Evolutionary conservation across 2,113 vertebrate genomes (phyloP).

Genomic region (Mobula hypostoma): DNA sequence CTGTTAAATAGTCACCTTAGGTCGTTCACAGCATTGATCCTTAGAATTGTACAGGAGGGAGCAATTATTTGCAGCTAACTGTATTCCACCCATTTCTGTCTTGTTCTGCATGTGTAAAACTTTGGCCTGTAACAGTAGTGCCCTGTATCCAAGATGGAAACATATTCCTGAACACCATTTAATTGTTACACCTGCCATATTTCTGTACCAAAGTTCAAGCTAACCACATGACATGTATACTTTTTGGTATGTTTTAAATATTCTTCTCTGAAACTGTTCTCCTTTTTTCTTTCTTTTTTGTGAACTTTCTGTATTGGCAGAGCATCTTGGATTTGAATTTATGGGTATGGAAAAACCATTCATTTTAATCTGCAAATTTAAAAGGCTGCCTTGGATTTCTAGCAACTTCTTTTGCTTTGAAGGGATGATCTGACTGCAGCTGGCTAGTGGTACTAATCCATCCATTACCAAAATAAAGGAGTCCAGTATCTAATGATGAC

Average conservation of each 20-base stretch:
- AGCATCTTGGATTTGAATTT: conserved; percentile 99
- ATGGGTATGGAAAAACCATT: conserved; percentile 92
- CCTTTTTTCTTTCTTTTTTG: conserved; percentile 56
- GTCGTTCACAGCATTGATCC: neutral
- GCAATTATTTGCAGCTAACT: neutral
- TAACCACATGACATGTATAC: conserved; percentile 40
- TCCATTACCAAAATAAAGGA: conserved; percentile 35
- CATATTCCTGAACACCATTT: conserved; percentile 40
- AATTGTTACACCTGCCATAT: conserved; percentile 45
- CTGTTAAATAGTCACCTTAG: neutral
- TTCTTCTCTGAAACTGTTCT: conserved; percentile 59
- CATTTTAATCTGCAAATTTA: conserved; percentile 65
- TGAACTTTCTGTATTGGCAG: conserved; percentile 86
- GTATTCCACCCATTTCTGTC: conserved; percentile 42
- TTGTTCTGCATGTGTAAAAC: conserved; percentile 53
- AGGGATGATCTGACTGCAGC: conserved; percentile 36
- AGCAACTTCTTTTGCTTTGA: conserved; percentile 47
- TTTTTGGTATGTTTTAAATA: conserved; percentile 52
- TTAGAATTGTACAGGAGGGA: neutral
- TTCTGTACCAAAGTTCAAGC: conserved; percentile 40
- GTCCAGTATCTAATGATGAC: conserved; percentile 27
- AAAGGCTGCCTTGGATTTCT: conserved; percentile 33
- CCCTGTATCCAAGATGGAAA: conserved; percentile 39
- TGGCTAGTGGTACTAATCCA: conserved; percentile 9
- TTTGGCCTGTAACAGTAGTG: conserved; percentile 43